Base-by-base conservation (phyloP, 2,888 invertebrate genomes). In the Drosophila acutilabella region DNA sequence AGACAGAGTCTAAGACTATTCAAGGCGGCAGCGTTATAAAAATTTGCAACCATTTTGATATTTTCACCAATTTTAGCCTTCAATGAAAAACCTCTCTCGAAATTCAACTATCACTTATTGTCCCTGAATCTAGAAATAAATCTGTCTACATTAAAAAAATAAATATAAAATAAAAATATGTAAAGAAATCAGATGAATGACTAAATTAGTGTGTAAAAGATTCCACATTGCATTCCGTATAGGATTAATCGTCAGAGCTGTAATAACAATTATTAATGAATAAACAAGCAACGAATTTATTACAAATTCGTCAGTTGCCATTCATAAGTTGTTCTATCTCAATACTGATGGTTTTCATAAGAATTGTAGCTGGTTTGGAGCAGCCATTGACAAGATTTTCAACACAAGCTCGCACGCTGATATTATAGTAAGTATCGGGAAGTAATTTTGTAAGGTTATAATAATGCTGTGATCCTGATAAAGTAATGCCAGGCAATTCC, bases 371-470 rank as follows among this genome's bases (percentile, higher is more conserved):
- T 1, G 89, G 91, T 0, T 67, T 71, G n/a, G 92, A 91, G 44
- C 92, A 91, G 0, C 88, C 89, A 57, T 90, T 91, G 26, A 67
- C 10, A 33, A 92, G 57, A 2, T 64, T 78, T 0, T 73, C 69
- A 0, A 87, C 89, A 68, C 92, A 92, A 2, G 92, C 92, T 0
- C 89, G 82, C 0, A 92, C 61, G n/a, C 81, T 75, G 7, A 92
- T 72, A 8, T 79, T 79, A 74, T 92, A 92, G 2, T 64, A 72
- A 33, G 68, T 61, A 14, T 78, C 59, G 1, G 83, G 74, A 1
- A 74, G 10, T 7, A 92, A 62, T 5, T 80, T 38, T 0, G 62
- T 58, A 6, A 91, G 23, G 0, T 54, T 70, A 40, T 76, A 82
- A 5, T 69, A 78, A 33, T 91, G 88, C 20, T 62, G 67, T 8